phyloP scores from a whole-genome alignment of 1,140 invertebrate genomes.

The Pentalonia nigronervosa region DNA sequence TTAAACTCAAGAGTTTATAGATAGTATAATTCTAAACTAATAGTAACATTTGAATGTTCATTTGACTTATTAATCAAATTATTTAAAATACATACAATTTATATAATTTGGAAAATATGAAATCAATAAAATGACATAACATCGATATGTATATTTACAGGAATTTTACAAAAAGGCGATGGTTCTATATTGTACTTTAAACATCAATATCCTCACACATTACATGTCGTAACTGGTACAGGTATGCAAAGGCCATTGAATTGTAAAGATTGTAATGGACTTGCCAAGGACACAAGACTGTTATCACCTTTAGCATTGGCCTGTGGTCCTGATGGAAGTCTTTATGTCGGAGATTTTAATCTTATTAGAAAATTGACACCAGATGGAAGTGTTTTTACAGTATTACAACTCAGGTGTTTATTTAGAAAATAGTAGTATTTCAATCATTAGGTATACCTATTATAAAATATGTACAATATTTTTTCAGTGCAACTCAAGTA shows the following conservation, averaged over 20 bases:
- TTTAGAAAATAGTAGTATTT: not conserved
- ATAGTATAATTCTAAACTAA: not conserved
- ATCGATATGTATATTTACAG: constrained; percentile 62
- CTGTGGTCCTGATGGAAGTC: constrained; percentile 91
- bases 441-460: no score
- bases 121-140: not conserved
- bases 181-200: constrained; percentile 92
- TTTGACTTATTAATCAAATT: not conserved
- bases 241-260: constrained; percentile 82
- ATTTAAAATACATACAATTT: not conserved
- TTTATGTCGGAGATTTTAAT: constrained; percentile 98
- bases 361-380: constrained; percentile 91
- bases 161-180: constrained; percentile 94
- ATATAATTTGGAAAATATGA: not conserved
- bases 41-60: not conserved
- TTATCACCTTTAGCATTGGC: constrained; percentile 92
- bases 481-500: constrained; percentile 85
- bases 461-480: not conserved
- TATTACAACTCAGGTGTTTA: constrained; percentile 85
- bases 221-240: constrained; percentile 92
- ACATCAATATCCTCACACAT: constrained; percentile 82
- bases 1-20: not conserved
- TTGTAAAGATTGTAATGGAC: constrained; percentile 84
- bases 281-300: constrained; percentile 84
- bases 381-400: constrained; percentile 88